phyloP scores from a whole-genome alignment of 2,113 vertebrate genomes.

The Leiothrix lutea region DNA sequence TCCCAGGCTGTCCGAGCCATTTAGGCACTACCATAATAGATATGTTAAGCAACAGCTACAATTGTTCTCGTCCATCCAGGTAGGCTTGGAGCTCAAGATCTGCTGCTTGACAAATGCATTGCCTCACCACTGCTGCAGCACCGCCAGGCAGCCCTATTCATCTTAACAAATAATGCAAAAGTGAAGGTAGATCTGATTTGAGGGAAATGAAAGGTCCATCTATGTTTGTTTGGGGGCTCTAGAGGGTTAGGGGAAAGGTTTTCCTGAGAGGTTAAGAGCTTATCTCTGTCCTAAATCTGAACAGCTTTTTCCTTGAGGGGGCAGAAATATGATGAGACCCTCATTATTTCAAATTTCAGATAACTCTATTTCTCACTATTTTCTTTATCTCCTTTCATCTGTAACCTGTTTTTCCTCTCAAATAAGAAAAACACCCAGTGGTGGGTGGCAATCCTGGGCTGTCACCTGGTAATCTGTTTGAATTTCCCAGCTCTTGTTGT shows the following conservation, averaged over 20 bases:
- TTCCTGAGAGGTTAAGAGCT: background rate
- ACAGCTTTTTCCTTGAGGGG: background rate
- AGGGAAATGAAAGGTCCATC: conserved; percentile 27
- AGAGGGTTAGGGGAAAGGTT: background rate
- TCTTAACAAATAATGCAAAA: conserved; percentile 31
- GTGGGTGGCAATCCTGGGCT: background rate
- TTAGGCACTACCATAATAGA: background rate
- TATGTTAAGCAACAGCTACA: background rate
- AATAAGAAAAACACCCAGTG: background rate
- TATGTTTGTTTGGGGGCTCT: conserved; percentile 39
- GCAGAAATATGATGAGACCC: background rate
- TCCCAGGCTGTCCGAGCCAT: background rate
- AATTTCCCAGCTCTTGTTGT: background rate
- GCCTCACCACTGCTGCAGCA: background rate
- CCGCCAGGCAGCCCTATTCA: background rate
- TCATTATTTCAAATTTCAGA: conserved; percentile 17
- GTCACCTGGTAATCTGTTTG: background rate
- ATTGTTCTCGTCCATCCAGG: background rate
- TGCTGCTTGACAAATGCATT: conserved; percentile 26
- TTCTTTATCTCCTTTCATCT: background rate
- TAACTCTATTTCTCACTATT: background rate
- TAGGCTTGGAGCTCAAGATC: background rate
- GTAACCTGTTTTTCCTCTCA: background rate
- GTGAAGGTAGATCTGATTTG: background rate
- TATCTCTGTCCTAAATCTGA: background rate